These are phyloP conservation scores for Leucoraja ocellata DNA, from an alignment of 2,797 vertebrate genomes.

Conservation along the genomic window DNA sequence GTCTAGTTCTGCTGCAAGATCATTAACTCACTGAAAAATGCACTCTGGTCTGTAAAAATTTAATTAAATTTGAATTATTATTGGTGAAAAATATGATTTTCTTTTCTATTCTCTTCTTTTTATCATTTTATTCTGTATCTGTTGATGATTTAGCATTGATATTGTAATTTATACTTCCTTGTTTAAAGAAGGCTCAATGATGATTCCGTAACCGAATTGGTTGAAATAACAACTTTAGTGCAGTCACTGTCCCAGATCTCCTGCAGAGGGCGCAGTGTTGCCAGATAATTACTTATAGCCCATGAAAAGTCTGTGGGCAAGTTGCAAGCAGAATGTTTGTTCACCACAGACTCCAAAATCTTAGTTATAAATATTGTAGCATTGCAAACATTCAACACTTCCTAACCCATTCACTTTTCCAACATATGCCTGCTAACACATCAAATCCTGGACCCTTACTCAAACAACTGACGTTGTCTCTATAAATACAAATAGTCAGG, in stretches of 20 bases:
- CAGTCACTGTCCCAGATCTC: background rate
- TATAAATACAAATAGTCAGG: background rate
- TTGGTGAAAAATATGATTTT: background rate
- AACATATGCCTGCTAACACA: background rate
- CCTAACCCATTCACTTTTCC: background rate
- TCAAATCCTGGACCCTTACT: too few relatives aligned
- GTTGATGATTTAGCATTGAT: background rate
- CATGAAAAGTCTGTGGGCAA: background rate
- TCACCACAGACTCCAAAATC: background rate
- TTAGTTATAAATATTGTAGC: background rate
- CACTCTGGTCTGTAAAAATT: too few relatives aligned
- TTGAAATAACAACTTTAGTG: background rate
- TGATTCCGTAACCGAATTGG: background rate
- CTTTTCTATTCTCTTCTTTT: background rate
- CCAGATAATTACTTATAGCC: background rate
- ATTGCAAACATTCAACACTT: background rate
- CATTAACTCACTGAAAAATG: too few relatives aligned
- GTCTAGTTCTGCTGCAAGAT: too few relatives aligned
- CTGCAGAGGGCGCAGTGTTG: background rate
- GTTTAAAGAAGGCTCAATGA: background rate
- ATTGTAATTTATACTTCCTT: background rate
- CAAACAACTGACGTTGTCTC: background rate
- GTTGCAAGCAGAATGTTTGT: background rate
- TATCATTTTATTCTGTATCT: background rate
- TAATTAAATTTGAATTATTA: background rate